Conservation (phyloP, 2,888 invertebrate genomes). For the Campoletis raptor region DNA sequence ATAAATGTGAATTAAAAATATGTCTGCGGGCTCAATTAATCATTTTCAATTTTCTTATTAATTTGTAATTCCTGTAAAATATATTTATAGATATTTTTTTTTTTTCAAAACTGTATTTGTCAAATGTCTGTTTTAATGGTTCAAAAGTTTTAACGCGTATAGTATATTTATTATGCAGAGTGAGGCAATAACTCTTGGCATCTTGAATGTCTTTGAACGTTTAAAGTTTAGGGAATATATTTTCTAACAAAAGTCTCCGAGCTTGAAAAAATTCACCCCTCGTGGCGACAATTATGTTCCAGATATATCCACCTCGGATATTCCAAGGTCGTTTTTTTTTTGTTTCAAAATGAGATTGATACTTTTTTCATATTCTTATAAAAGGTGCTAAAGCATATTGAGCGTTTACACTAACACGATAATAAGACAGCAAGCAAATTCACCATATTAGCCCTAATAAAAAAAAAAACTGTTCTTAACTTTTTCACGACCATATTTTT, state of each 20-base stretch:
- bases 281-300: not conserved
- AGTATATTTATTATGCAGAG: not conserved
- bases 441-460: not conserved
- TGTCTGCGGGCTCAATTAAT: not conserved
- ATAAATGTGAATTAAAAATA: not conserved
- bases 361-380: not conserved
- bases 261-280: not conserved
- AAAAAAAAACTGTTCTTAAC: not conserved
- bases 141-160: not conserved
- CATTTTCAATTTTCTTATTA: not conserved
- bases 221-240: not conserved
- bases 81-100: too few relatives aligned
- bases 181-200: not conserved
- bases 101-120: not conserved
- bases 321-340: not conserved
- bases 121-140: not conserved
- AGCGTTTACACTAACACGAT: not conserved
- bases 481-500: not conserved
- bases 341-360: not conserved
- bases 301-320: not conserved
- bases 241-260: not conserved
- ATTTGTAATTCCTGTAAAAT: not conserved
- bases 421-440: not conserved
- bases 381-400: not conserved
- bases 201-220: not conserved